These are phyloP conservation scores for Galeruca laticollis DNA, from an alignment of 2,888 invertebrate genomes.

Conservation along the genomic window DNA sequence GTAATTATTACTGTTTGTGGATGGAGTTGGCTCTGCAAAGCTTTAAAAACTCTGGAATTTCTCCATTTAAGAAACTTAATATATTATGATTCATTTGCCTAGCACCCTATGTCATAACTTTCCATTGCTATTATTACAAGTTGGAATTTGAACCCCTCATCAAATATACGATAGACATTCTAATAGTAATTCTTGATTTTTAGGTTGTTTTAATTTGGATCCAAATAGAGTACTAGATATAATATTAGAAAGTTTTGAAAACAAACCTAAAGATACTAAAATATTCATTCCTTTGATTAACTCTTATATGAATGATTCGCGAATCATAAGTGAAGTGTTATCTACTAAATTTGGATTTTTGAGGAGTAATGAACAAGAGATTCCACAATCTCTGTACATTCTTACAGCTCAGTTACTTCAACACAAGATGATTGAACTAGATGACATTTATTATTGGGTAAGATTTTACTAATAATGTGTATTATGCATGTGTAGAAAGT, in stretches of 20 bases:
- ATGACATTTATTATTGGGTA: constrained; percentile 93
- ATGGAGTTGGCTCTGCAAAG: too few relatives aligned
- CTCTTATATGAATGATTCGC: constrained; percentile 89
- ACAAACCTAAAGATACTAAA: constrained; percentile 80
- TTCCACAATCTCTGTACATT: constrained; percentile 88
- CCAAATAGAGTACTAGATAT: constrained; percentile 97
- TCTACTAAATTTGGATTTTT: constrained; percentile 89
- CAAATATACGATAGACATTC: constrained; percentile 39
- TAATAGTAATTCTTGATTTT: constrained; percentile 36
- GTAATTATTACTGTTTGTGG: too few relatives aligned
- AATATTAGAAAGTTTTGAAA: constrained; percentile 96
- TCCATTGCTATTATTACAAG: constrained; percentile 37
- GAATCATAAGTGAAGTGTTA: constrained; percentile 92
- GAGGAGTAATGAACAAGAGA: constrained; percentile 75
- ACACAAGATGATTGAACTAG: constrained; percentile 85
- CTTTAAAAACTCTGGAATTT: too few relatives aligned
- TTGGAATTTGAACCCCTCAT: too few relatives aligned
- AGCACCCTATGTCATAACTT: too few relatives aligned
- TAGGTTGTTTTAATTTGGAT: constrained; percentile 98
- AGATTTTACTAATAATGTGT: constrained; percentile 58
- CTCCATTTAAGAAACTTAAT: too few relatives aligned
- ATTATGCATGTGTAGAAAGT: too few relatives aligned
- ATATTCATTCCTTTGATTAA: constrained; percentile 89
- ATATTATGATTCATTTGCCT: too few relatives aligned
- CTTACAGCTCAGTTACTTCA: constrained; percentile 92